Conservation (phyloP, 2,113 vertebrate genomes). For the Cardinalis cardinalis region DNA sequence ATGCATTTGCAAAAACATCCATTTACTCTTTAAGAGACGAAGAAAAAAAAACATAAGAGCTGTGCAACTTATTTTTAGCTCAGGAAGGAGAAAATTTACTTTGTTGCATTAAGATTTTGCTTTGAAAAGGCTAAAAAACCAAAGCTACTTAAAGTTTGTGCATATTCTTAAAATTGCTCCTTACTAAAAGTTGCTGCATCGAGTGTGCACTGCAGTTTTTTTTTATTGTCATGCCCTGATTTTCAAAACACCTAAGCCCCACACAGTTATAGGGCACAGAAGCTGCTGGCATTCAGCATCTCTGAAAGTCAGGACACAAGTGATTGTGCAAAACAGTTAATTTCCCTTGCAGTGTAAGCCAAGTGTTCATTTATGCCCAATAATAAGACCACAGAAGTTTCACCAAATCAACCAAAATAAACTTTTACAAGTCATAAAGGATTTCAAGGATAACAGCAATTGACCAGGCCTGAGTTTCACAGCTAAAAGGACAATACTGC, state of each 20-base stretch:
- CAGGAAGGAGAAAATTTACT: neutral
- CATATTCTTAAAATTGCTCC: slow-evolving; percentile 15
- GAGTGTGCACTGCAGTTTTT: neutral
- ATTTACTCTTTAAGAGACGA: neutral
- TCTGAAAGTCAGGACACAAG: slow-evolving; percentile 9
- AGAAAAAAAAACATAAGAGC: neutral
- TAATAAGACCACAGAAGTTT: slow-evolving; percentile 6
- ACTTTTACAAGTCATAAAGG: slow-evolving; percentile 80
- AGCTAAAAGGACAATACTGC: slow-evolving; percentile 91
- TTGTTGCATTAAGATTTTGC: neutral
- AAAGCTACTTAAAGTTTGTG: neutral
- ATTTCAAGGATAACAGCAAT: slow-evolving; percentile 86
- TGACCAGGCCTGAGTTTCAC: slow-evolving; percentile 96
- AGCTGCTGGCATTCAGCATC: neutral
- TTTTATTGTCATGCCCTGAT: neutral
- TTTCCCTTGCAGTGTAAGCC: slow-evolving; percentile 17
- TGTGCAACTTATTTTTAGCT: slow-evolving; percentile 1
- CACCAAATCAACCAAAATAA: slow-evolving; percentile 2
- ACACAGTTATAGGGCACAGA: neutral
- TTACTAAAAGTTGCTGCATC: slow-evolving; percentile 3
- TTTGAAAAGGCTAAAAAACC: neutral
- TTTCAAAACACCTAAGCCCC: neutral
- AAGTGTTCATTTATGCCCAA: slow-evolving; percentile 33
- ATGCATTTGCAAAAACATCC: neutral
- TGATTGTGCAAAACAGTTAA: neutral